A percentile compares a stretch with the other conserved stretches of the same genome.
These are phyloP conservation scores for Rhopilema esculentum DNA, from an alignment of 30 jellyfish, hydroid and myxozoan genomes.

Conservation along the genomic window DNA sequence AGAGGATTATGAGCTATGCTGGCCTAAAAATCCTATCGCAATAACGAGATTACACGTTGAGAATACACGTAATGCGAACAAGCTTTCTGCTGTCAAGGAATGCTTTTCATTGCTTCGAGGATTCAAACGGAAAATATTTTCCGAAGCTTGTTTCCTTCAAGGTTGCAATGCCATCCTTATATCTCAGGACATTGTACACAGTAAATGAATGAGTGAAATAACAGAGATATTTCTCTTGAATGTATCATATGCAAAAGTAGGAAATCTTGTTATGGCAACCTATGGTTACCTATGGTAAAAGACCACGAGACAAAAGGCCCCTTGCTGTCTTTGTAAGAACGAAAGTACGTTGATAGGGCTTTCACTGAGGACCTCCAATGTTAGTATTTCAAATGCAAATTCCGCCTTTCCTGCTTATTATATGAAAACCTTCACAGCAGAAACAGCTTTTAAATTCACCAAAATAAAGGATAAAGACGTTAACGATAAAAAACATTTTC, in stretches of 20 bases:
- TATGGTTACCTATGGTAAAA: background rate
- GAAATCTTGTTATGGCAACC: slow-evolving; percentile 24
- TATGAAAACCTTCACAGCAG: background rate
- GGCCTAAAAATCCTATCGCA: no score
- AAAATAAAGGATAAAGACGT: background rate
- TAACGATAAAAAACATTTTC: no score
- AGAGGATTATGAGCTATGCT: no score
- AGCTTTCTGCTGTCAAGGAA: background rate
- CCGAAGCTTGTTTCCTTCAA: background rate
- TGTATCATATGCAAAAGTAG: background rate
- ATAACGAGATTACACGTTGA: no score
- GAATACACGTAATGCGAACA: no score
- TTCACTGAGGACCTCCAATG: background rate
- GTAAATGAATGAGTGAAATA: background rate
- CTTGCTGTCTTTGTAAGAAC: background rate
- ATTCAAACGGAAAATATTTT: no score
- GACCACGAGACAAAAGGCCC: background rate
- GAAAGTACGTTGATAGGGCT: background rate
- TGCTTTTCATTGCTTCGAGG: no score
- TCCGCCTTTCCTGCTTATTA: background rate
- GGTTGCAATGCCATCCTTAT: background rate
- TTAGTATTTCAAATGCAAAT: background rate
- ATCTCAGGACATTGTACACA: background rate
- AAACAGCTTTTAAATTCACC: background rate
- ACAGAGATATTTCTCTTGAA: background rate